A percentile compares a stretch with the other conserved stretches of the same genome.
Evolutionary conservation across 2,113 vertebrate genomes (phyloP).

Genomic region (Upupa epops): DNA sequence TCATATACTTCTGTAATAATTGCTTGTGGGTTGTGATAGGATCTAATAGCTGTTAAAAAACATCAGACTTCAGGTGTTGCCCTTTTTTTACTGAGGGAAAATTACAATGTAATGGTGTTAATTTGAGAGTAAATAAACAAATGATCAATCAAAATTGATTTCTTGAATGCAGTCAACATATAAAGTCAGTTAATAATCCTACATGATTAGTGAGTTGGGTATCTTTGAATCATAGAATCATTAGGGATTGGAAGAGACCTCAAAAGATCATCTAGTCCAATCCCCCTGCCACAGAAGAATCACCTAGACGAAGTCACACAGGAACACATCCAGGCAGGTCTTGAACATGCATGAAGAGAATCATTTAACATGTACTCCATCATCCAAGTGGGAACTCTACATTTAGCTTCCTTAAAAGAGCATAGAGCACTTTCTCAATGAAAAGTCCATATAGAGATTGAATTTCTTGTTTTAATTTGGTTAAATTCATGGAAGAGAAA

Average conservation of each 20-base stretch:
- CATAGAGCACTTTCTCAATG: not conserved
- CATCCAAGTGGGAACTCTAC: not conserved
- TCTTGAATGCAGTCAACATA: not conserved
- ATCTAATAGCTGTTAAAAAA: not conserved
- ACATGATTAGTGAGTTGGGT: not conserved
- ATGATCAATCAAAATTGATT: not conserved
- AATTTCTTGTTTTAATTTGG: not conserved
- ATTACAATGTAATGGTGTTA: not conserved
- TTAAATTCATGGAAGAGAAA: not conserved
- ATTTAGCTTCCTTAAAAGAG: not conserved
- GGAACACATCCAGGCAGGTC: too few species aligned
- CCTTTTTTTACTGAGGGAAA: not conserved
- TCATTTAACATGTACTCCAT: not conserved
- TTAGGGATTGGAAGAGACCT: too few species aligned
- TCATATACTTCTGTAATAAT: not conserved
- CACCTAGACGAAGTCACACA: too few species aligned
- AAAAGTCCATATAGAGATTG: not conserved
- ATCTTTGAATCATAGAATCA: too few species aligned
- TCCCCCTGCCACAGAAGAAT: too few species aligned
- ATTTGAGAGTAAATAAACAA: not conserved
- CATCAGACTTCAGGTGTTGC: not conserved
- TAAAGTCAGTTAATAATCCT: not conserved
- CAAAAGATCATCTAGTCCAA: too few species aligned
- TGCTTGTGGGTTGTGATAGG: fast-evolving
- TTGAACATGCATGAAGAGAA: not conserved